A percentile compares a stretch with the other conserved stretches of the same genome.
Conservation (phyloP, 2,797 vertebrate species). For the Lutra lutra region DNA sequence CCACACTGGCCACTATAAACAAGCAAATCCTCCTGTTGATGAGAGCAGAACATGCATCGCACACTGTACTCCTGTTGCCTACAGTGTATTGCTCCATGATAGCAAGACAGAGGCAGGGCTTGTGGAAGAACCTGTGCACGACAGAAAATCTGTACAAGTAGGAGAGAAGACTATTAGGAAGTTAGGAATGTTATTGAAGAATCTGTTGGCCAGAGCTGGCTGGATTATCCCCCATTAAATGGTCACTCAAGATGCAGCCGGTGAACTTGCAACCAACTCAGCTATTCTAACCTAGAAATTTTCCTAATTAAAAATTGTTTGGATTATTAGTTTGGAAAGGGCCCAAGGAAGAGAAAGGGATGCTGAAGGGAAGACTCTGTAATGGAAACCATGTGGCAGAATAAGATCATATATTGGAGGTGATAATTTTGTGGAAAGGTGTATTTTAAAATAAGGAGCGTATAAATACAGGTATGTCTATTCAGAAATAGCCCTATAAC, state of each 20-base stretch:
- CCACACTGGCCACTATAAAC: slow-evolving; percentile 79
- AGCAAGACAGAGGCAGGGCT: slow-evolving; percentile 71
- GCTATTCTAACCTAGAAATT: slow-evolving; percentile 53
- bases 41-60: slow-evolving; percentile 83
- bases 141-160: slow-evolving; percentile 81
- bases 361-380: not conserved
- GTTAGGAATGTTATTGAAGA: slow-evolving; percentile 76
- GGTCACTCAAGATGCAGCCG: slow-evolving; percentile 75
- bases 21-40: slow-evolving; percentile 86
- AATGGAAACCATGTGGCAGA: slow-evolving; percentile 38
- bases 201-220: slow-evolving; percentile 56
- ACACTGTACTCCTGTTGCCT: slow-evolving; percentile 80
- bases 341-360: slow-evolving; percentile 58
- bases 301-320: slow-evolving; percentile 66
- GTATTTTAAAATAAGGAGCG: slow-evolving; percentile 33
- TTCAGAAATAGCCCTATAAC: slow-evolving; percentile 46
- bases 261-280: slow-evolving; percentile 64
- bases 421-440: slow-evolving; percentile 49
- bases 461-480: not conserved
- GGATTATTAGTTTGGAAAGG: slow-evolving; percentile 56
- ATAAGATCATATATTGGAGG: slow-evolving; percentile 36
- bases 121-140: slow-evolving; percentile 77
- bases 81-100: slow-evolving; percentile 77
- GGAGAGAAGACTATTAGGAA: slow-evolving; percentile 73
- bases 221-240: slow-evolving; percentile 65